Evolutionary conservation across 35 echinoderm and acorn worm genomes (phyloP), one percentile per base, ranked within the genome.

Genomic region (Apostichopus californicus): DNA sequence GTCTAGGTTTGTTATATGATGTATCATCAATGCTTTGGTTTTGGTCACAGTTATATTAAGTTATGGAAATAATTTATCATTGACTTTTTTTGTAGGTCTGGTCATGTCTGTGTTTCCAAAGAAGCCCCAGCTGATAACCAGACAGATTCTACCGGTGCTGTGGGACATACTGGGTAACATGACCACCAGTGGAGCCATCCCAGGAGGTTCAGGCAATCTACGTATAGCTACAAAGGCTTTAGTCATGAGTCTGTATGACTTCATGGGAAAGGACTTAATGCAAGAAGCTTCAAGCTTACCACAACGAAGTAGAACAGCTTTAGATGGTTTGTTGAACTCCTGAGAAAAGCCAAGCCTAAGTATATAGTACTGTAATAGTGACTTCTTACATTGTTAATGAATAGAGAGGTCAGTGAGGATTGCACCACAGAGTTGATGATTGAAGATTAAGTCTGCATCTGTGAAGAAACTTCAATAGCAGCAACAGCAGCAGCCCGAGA

Each of bases 121-220:
- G 58, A 96, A 99, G 60, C 97, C 94, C 14, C 95, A 99, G 91
- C 89, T 95, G 5, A 90, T 99, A 57, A 90, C 91, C 65, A 92
- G 97, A 57, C 90, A 96, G 17, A 94, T 99, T 25, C 91, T 99
- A 14, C 97, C 97, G 14, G 95, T 99, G 28, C 92, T 99, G 1
- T 96, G 93, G 91, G 90, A 99, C 78, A 86, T 96, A 55, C 92
- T 99, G 0, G 93, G 97, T 55, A 99, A 96, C 90, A 94, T 96
- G 93, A 95, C 97, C 8, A 91, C 95, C 13, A 96, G 95, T 79
- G 97, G 97, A 9, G 93, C 92, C 46, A 90, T 96, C 24, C 95
- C 95, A 6, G 95, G 97, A 9, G 95, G 97, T 17, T 94, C 95
- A 12, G 95, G 91, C 15, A 99, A 96, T 84, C 87, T 99, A 28